Evolutionary conservation across 2,888 invertebrate species (phyloP).

Genomic region (Cephonodes hylas): DNA sequence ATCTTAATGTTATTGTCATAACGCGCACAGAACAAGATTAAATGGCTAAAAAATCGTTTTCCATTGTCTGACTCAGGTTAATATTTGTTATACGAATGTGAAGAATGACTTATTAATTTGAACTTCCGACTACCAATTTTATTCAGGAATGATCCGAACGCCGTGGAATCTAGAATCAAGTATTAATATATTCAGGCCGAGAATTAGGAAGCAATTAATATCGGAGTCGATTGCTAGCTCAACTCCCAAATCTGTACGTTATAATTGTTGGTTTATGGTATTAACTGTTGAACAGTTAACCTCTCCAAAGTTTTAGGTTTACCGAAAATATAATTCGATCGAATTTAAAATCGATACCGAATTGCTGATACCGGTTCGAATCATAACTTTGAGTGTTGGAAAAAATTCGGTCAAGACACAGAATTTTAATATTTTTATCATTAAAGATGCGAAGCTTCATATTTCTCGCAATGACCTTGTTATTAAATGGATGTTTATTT

Average conservation of each 20-base stretch:
- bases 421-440: conserved; percentile 4
- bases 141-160: no score
- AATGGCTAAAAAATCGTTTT: neutral
- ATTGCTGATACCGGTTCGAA: neutral
- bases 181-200: neutral
- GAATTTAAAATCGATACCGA: neutral
- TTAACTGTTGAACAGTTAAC: neutral
- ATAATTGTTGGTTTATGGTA: neutral
- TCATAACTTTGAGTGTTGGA: neutral
- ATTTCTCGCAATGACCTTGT: neutral
- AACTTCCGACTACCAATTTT: no score
- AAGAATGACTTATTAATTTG: no score
- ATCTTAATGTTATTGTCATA: no score
- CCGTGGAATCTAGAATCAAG: neutral
- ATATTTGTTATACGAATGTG: no score
- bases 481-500: neutral
- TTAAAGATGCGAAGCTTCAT: neutral
- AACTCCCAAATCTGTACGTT: neutral
- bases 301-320: neutral
- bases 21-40: no score
- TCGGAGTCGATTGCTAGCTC: neutral
- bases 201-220: neutral
- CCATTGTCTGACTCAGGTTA: no score
- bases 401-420: conserved; percentile 10
- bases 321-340: neutral